Base-by-base conservation (phyloP, 2,797 vertebrate species). In the Harpagifer antarcticus region DNA sequence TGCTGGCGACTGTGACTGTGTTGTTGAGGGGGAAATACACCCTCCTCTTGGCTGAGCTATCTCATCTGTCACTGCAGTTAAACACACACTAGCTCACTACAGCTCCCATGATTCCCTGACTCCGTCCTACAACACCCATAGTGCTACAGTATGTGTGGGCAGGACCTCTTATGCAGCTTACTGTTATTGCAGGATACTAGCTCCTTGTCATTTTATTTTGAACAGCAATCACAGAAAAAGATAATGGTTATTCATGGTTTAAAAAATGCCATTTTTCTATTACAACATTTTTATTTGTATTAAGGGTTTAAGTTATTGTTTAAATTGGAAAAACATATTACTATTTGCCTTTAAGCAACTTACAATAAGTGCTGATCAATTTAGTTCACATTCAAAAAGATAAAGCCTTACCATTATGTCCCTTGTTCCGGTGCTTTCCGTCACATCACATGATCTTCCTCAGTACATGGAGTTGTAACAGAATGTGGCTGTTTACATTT, bases 121-220 rank as follows among this genome's bases (percentile, higher is more conserved):
- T 57, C 8, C 16, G 62, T 66, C 42, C 70, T 68, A 74, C 66
- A 79, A 75, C 33, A 56, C 69, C 74, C 78, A 89, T 27, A 58
- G 14, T 83, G 43, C 68, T 19, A 27, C 27, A 27, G 27, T 27
- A 11, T 42, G 31, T 50, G 53, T 73, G 49, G 31, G 55, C 16
- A 14, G 1, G 62, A 14, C 69, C 86, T 19, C 70, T 82, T 67
- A 81, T 87, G 72, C 89, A 65, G 11, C 3, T 76, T 73, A 87
- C 89, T 58, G 81, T 82, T 15, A 79, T 56, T 57, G 85, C 68
- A 64, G 78, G 72, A 42, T 89, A 76, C 44, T 86, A 49, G 52
- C 76, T 84, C 73, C 93, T 86, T 0, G 87, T 76, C 57, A 23
- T 37, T 37, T 37, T 37, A 37, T 37, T 37, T 37, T 8, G 8